phyloP scores from a whole-genome alignment of 2,113 vertebrate species.

The Cisticola juncidis region DNA sequence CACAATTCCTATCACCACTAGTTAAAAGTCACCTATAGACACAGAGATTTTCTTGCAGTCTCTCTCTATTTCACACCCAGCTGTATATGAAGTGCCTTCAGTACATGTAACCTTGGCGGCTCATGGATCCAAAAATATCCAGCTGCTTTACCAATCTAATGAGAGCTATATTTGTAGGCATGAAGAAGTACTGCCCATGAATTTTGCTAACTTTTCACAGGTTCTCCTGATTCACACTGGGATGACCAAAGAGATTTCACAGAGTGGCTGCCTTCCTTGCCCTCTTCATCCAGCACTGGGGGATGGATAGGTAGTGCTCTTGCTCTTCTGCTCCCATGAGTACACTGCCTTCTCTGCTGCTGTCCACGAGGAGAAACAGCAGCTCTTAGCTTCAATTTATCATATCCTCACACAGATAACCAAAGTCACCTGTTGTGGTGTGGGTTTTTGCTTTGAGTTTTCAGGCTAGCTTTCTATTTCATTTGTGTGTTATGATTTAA shows the following conservation, averaged over 20 bases:
- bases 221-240: background rate
- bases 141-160: background rate
- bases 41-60: background rate
- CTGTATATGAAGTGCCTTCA: background rate
- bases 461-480: too few species aligned
- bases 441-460: too few species aligned
- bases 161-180: background rate
- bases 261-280: accelerated
- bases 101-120: background rate
- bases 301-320: background rate
- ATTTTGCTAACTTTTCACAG: background rate
- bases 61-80: background rate
- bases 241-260: background rate
- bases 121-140: background rate
- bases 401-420: background rate
- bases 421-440: background rate
- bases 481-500: too few species aligned
- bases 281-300: background rate
- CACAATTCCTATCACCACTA: slow-evolving; percentile 3
- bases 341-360: background rate
- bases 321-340: background rate
- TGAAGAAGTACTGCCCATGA: background rate
- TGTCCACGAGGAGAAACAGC: background rate
- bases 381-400: background rate
- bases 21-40: background rate